Evolutionary conservation across 2,113 vertebrate genomes (phyloP).

Genomic region (Parotia lawesii): DNA sequence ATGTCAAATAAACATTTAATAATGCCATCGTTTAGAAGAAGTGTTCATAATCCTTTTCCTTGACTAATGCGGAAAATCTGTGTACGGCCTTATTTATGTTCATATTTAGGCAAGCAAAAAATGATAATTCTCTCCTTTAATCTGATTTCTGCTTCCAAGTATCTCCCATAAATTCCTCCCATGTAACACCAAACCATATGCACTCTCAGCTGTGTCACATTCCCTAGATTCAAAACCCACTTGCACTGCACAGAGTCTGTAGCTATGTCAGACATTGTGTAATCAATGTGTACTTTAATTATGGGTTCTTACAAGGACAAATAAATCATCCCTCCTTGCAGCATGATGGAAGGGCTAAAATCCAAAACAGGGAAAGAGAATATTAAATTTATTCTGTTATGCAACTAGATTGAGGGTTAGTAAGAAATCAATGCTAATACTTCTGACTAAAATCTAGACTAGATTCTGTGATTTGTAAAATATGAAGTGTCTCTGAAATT

Average conservation of each 20-base stretch:
- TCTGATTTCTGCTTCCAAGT: slow-evolving; percentile 33
- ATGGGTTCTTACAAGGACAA: background rate
- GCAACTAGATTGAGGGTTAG: background rate
- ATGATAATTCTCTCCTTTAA: slow-evolving; percentile 5
- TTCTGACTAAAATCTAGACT: slow-evolving; percentile 5
- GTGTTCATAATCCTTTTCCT: background rate
- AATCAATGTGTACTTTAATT: slow-evolving; percentile 37
- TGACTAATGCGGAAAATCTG: background rate
- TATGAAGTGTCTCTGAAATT: background rate
- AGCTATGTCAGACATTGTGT: slow-evolving; percentile 2
- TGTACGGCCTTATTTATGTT: background rate
- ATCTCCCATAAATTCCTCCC: slow-evolving; percentile 8
- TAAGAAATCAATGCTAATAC: background rate
- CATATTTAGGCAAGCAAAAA: background rate
- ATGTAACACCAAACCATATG: slow-evolving; percentile 21
- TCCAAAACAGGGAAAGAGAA: background rate
- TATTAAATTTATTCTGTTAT: background rate
- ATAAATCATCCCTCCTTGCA: background rate
- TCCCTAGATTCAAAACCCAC: background rate
- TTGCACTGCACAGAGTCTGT: background rate
- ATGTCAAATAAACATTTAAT: background rate
- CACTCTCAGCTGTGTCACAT: slow-evolving; percentile 9
- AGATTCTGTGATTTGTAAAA: slow-evolving; percentile 1
- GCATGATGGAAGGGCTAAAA: background rate
- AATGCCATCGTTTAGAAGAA: background rate